Base-by-base conservation (phyloP, 2,113 vertebrate genomes). In the Hirundichthys speculiger region DNA sequence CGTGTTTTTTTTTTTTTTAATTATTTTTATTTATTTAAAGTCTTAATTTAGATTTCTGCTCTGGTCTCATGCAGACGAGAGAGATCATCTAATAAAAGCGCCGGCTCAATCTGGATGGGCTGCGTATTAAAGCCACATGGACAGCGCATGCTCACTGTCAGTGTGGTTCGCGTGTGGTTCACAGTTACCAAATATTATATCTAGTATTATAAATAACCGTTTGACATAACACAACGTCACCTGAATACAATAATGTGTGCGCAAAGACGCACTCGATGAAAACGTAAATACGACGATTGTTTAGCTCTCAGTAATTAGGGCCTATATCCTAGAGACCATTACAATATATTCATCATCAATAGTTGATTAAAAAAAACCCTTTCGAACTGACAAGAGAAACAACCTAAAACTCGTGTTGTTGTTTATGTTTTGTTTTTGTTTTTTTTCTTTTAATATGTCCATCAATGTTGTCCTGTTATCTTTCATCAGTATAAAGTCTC, bases 61-160 rank as follows among this genome's bases (percentile, higher is more conserved):
- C 63, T 90, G 88, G 88, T 93, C 93, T 95, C 94, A 95, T 95
- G 94, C 95, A 94, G 92, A 91, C 88, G 91, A 89, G 88, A 88
- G 87, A 58, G 41, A 65, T 75, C 56, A 41, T 55, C 67, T 50
- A 24, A 58, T 49, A 68, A 66, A 69, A 51, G 66, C 54, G 49
- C 76, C 80, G 67, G 74, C 66, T 68, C 61, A 34, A 18, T 79
- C 68, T 48, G 80, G 66, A 60, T 59, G 79, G 65, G 77, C 72
- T 74, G 75, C 43, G 84, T 13, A 60, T 79, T 80, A 67, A 89
- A 87, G 90, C 88, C 91, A 71, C 73, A 84, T 86, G 89, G 87
- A 82, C 87, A 75, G 80, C 75, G 90, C 86, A 83, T 85, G 84
- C 74, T 65, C 54, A 24, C 75, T 62, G 64, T 58, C 52, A 51